A percentile compares a stretch with the other conserved stretches of the same genome.
phyloP scores from a whole-genome alignment of 2,888 invertebrate species.

The Meta bourneti region DNA sequence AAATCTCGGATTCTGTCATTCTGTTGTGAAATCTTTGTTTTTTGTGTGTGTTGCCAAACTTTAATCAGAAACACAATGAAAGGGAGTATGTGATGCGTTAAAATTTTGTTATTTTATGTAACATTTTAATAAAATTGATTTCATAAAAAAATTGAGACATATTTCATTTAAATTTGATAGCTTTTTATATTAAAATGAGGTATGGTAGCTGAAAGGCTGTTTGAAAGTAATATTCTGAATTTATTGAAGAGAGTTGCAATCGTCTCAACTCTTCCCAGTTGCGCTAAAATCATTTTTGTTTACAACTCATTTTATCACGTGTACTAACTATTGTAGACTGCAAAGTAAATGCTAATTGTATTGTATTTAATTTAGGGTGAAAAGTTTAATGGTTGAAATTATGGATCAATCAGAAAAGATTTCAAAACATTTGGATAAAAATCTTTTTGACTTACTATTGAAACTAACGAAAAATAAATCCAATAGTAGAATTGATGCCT shows the following conservation, averaged over 20 bases:
- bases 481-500: conserved; percentile 37
- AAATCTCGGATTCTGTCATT: too few relatives aligned
- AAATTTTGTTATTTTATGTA: too few relatives aligned
- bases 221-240: too few relatives aligned
- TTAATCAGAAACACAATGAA: too few relatives aligned
- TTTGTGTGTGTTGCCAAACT: too few relatives aligned
- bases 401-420: conserved; percentile 9
- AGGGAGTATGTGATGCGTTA: too few relatives aligned
- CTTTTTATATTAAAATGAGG: too few relatives aligned
- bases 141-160: too few relatives aligned
- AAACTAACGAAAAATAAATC: conserved; percentile 34
- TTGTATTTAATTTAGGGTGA: not conserved
- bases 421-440: conserved; percentile 37
- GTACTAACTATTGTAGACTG: not conserved
- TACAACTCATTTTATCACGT: not conserved
- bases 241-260: not conserved
- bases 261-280: not conserved
- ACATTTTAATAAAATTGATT: too few relatives aligned
- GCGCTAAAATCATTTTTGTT: not conserved
- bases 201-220: too few relatives aligned
- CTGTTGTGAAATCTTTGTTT: too few relatives aligned
- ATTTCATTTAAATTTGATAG: too few relatives aligned
- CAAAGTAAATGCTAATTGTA: not conserved
- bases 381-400: not conserved
- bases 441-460: conserved; percentile 47